Percentiles rank a stretch among this genome's conserved stretches.
These are phyloP conservation scores for Heterohyrax brucei DNA, from an alignment of 2,797 vertebrate genomes.

Conservation along the genomic window DNA sequence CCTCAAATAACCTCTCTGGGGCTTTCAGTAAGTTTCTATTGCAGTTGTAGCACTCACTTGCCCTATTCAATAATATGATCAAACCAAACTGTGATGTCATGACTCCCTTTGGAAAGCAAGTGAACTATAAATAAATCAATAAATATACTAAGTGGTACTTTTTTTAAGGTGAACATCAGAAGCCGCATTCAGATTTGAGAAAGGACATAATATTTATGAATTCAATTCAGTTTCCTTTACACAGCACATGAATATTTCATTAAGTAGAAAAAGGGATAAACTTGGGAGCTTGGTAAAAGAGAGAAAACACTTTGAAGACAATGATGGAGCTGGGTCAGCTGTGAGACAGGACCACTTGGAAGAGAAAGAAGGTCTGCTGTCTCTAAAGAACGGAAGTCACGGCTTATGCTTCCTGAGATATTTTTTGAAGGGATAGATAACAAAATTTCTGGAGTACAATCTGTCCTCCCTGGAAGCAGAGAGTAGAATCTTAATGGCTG, in stretches of 20 bases:
- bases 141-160: not conserved
- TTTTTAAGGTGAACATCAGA: constrained; percentile 48
- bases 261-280: not conserved
- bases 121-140: constrained; percentile 12
- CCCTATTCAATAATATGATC: not conserved
- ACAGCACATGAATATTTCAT: constrained; percentile 19
- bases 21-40: not conserved
- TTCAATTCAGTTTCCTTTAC: not conserved
- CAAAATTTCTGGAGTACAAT: constrained; percentile 33
- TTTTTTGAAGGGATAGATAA: not conserved
- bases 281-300: not conserved
- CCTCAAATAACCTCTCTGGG: constrained; percentile 14
- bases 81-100: not conserved
- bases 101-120: constrained; percentile 38
- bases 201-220: not conserved
- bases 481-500: constrained; percentile 12
- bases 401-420: not conserved
- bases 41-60: not conserved
- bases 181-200: constrained; percentile 40
- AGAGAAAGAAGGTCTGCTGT: not conserved
- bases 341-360: not conserved
- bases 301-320: not conserved
- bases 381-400: constrained; percentile 2
- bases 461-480: not conserved
- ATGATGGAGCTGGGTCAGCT: not conserved